Percentiles rank a stretch among this genome's conserved stretches.
phyloP scores from a whole-genome alignment of 2,113 vertebrate genomes.

The Ictalurus furcatus region DNA sequence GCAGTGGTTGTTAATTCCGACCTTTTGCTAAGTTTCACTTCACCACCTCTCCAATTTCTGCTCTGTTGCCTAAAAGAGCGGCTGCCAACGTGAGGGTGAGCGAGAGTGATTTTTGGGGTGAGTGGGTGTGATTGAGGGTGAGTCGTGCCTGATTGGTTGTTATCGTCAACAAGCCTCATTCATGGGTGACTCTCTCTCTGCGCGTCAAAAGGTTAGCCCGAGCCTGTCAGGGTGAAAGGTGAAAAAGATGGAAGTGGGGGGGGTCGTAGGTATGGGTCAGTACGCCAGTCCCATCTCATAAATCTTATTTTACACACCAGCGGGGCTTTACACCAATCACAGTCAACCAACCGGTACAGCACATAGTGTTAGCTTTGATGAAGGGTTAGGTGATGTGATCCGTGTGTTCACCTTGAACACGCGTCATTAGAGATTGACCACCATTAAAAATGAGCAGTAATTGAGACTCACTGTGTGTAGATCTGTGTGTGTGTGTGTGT shows the following conservation, averaged over 20 bases:
- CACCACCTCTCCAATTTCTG: constrained; percentile 12
- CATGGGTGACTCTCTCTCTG: constrained; percentile 48
- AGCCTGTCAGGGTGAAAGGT: constrained; percentile 60
- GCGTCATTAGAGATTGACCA: constrained; percentile 37
- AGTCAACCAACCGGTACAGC: constrained; percentile 34
- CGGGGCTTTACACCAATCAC: constrained; percentile 54
- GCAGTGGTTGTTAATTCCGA: constrained; percentile 19
- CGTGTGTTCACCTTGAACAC: constrained; percentile 42
- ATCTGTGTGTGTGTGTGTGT: too few relatives aligned
- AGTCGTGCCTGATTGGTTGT: constrained; percentile 43
- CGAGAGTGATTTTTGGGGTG: constrained; percentile 43
- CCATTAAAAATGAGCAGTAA: constrained; percentile 40
- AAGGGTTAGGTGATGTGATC: constrained; percentile 49
- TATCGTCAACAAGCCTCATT: constrained; percentile 48
- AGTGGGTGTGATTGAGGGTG: constrained; percentile 39
- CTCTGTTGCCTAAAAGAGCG: constrained; percentile 1
- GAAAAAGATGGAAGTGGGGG: constrained; percentile 54
- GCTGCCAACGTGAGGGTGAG: constrained; percentile 12
- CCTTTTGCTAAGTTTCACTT: constrained; percentile 39
- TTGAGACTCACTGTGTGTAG: constrained; percentile 11
- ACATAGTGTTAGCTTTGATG: constrained; percentile 53
- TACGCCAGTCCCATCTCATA: constrained; percentile 58
- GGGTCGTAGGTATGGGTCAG: constrained; percentile 62
- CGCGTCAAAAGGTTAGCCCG: constrained; percentile 51
- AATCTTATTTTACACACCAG: constrained; percentile 77